Evolutionary conservation across 1,140 invertebrate species (phyloP).

Genomic region (Onthophagus taurus): DNA sequence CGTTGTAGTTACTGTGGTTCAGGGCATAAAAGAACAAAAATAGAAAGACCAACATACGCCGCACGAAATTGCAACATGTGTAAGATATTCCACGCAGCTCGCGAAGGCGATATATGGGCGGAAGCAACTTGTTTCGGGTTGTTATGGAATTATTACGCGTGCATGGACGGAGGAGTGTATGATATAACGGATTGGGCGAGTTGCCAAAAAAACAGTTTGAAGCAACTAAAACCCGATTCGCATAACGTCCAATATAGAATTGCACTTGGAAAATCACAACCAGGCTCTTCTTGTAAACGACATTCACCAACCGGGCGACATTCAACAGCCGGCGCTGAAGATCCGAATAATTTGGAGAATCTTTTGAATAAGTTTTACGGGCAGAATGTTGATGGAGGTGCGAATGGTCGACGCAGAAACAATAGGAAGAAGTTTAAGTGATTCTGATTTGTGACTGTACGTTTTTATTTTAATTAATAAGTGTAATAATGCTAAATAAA

Average conservation of each 20-base stretch:
- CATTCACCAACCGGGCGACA: conserved; percentile 11
- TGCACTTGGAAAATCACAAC: conserved; percentile 58
- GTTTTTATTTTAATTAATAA: no score
- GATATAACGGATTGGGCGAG: conserved; percentile 94
- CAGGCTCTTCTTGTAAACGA: conserved; percentile 12
- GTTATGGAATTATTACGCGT: conserved; percentile 89
- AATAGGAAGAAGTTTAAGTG: conserved; percentile 17
- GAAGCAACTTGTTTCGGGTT: conserved; percentile 81
- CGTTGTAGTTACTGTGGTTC: conserved; percentile 85
- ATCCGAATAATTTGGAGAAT: conserved; percentile 33
- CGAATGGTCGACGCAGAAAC: conserved; percentile 16
- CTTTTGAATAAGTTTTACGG: conserved; percentile 35
- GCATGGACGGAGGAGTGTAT: conserved; percentile 89
- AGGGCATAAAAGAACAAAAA: conserved; percentile 74
- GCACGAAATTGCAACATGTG: conserved; percentile 83
- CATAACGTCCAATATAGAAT: conserved; percentile 89
- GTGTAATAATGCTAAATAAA: no score
- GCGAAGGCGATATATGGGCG: conserved; percentile 96
- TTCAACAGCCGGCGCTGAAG: conserved; percentile 22
- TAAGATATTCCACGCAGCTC: conserved; percentile 82
- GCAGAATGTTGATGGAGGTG: conserved; percentile 12
- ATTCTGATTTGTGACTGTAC: no score
- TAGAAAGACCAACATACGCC: conserved; percentile 78
- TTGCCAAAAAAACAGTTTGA: conserved; percentile 77
- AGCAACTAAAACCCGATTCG: conserved; percentile 72